These are phyloP conservation scores for Cotesia vestalis DNA, from an alignment of 1,140 invertebrate species.

Conservation along the genomic window DNA sequence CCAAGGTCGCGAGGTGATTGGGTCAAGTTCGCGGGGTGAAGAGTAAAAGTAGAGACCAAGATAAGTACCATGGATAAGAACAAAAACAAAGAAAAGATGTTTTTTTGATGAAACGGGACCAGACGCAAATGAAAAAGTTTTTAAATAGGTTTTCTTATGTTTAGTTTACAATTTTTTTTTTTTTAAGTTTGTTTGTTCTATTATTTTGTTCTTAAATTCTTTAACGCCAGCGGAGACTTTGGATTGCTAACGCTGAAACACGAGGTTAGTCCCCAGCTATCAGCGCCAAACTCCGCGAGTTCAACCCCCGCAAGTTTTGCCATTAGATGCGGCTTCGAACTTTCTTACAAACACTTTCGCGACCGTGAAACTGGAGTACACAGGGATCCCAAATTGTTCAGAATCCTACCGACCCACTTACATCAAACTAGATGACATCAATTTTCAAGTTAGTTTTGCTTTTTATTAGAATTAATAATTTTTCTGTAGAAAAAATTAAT, in stretches of 20 bases:
- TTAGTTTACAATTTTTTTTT: slow-evolving; percentile 30
- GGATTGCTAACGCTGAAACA: background rate
- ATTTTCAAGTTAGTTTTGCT: too few relatives aligned
- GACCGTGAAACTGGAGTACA: slow-evolving; percentile 30
- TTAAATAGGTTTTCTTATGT: background rate
- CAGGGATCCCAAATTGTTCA: slow-evolving; percentile 24
- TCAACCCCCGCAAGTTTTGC: slow-evolving; percentile 54
- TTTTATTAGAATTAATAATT: too few relatives aligned
- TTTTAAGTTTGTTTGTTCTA: slow-evolving; percentile 15
- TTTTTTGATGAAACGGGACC: slow-evolving; percentile 25
- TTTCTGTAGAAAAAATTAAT: too few relatives aligned
- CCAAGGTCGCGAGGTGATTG: slow-evolving; percentile 38
- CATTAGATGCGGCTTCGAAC: slow-evolving; percentile 64
- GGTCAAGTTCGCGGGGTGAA: slow-evolving; percentile 41
- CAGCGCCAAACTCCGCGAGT: slow-evolving; percentile 50
- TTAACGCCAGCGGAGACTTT: background rate
- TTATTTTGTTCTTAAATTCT: slow-evolving; percentile 30
- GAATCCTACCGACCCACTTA: too few relatives aligned
- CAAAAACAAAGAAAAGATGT: slow-evolving; percentile 22
- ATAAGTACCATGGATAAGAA: slow-evolving; percentile 13
- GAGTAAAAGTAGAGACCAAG: slow-evolving; percentile 27
- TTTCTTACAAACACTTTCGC: slow-evolving; percentile 64
- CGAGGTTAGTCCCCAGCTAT: slow-evolving; percentile 37
- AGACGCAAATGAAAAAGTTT: slow-evolving; percentile 24
- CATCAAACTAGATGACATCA: too few relatives aligned